Evolutionary conservation across 2,113 vertebrate species (phyloP), one percentile per base, ranked within the genome.

Genomic region (Meles meles): DNA sequence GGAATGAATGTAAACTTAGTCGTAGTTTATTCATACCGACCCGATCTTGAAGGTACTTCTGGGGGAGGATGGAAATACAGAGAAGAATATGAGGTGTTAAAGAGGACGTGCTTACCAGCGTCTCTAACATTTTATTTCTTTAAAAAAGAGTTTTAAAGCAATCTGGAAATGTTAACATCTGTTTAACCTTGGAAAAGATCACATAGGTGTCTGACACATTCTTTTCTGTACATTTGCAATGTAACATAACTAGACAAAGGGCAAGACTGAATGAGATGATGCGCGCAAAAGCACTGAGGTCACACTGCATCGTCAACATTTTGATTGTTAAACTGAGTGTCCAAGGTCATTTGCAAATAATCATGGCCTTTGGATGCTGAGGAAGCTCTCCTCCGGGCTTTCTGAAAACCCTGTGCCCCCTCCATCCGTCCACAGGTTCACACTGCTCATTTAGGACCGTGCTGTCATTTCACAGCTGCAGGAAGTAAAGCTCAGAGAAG

Each of bases 151-250:
- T 52, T 82, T 79, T 34, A 87, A 79, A 90, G 83, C 59, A 95
- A 74, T 82, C 71, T 55, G 80, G 39, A 90, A 93, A 96, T 63
- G 85, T 61, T 80, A 94, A 88, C 82, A 90, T 84, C 86, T 88
- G 76, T 25, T 87, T 94, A 49, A 72, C 82, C 88, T 90, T 65
- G 20, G 69, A 52, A 42, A 93, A 81, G 71, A 74, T 49, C 37
- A 42, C 3, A 6, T 34, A 15, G 23, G 55, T 81, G 34, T 52
- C 92, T 93, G 74, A 83, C 52, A 72, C 63, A 37, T 79, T 63
- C 82, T 76, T 86, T 96, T 84, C 71, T 55, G 13, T 49, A n/a
- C 61, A 55, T 49, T 79, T 81, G 52, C 34, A 71, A 67, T 34
- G 34, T 79, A 82, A 67, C 1, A 20, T 77, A 90, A 69, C 18